A percentile compares a stretch with the other conserved stretches of the same genome.
phyloP scores from a whole-genome alignment of 2,113 vertebrate species.

The Chunga burmeisteri region DNA sequence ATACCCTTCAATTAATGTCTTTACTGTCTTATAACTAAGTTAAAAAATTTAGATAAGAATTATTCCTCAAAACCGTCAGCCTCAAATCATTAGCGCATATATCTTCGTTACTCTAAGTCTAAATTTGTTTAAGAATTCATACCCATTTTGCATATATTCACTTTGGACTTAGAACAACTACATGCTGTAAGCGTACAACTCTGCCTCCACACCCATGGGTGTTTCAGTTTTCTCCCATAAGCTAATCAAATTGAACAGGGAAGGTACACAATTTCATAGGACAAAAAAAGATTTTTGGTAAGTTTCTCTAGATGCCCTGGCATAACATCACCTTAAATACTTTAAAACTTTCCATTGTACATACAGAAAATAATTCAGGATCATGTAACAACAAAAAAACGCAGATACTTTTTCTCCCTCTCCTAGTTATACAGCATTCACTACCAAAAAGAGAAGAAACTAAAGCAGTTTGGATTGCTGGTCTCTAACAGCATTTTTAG shows the following conservation, averaged over 20 bases:
- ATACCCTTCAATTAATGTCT: not conserved
- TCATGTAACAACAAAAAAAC: accelerated
- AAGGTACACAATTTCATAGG: not conserved
- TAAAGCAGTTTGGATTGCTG: not conserved
- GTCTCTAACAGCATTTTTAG: not conserved
- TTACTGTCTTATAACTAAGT: not conserved
- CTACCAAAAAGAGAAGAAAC: not conserved
- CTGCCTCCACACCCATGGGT: not conserved
- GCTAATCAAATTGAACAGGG: not conserved
- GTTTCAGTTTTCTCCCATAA: not conserved
- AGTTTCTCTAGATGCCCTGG: not conserved
- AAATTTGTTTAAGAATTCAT: not conserved
- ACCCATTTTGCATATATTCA: not conserved
- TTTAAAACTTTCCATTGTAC: not conserved
- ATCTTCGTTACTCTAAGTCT: not conserved
- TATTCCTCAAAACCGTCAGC: not conserved
- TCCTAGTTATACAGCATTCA: accelerated
- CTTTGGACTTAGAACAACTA: not conserved
- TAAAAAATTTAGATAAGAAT: not conserved
- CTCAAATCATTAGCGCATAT: not conserved
- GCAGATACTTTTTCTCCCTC: not conserved
- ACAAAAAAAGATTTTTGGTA: not conserved
- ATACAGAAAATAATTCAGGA: not conserved
- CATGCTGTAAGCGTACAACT: not conserved
- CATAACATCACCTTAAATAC: not conserved